A percentile compares a stretch with the other conserved stretches of the same genome.
Evolutionary conservation across 2,888 invertebrate genomes (phyloP).

Genomic region (Chloroclystis v-ata): DNA sequence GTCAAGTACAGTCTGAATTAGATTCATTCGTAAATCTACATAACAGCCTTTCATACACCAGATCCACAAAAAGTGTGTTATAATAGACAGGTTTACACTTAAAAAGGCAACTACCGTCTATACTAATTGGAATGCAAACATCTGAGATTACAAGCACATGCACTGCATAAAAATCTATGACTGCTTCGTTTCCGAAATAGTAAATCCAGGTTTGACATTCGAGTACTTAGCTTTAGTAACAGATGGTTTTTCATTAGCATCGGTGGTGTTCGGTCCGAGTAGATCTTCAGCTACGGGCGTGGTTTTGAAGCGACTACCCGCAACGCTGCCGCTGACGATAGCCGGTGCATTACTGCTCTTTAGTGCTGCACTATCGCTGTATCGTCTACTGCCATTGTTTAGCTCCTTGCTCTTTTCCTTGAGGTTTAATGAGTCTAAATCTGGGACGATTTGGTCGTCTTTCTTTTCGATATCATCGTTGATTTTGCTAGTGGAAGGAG

Average conservation of each 20-base stretch:
- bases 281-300: conserved; percentile 60
- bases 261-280: conserved; percentile 46
- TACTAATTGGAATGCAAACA: too few species aligned
- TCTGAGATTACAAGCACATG: neutral
- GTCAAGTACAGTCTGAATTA: too few species aligned
- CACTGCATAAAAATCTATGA: neutral
- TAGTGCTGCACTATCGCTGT: conserved; percentile 62
- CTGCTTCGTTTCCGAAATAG: conserved; percentile 44
- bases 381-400: conserved; percentile 61
- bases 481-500: conserved; percentile 69
- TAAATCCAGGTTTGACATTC: conserved; percentile 60
- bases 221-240: conserved; percentile 59
- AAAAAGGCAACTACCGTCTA: too few species aligned
- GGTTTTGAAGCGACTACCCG: conserved; percentile 62
- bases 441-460: conserved; percentile 39
- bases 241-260: conserved; percentile 45
- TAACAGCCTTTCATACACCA: too few species aligned
- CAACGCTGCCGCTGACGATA: conserved; percentile 25
- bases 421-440: conserved; percentile 52
- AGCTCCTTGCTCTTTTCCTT: conserved; percentile 51
- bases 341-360: conserved; percentile 47
- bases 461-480: conserved; percentile 60
- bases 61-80: too few species aligned
- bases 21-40: too few species aligned
- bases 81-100: too few species aligned